Evolutionary conservation across 2,113 vertebrate species (phyloP).

Genomic region (Anthoscopus minutus): DNA sequence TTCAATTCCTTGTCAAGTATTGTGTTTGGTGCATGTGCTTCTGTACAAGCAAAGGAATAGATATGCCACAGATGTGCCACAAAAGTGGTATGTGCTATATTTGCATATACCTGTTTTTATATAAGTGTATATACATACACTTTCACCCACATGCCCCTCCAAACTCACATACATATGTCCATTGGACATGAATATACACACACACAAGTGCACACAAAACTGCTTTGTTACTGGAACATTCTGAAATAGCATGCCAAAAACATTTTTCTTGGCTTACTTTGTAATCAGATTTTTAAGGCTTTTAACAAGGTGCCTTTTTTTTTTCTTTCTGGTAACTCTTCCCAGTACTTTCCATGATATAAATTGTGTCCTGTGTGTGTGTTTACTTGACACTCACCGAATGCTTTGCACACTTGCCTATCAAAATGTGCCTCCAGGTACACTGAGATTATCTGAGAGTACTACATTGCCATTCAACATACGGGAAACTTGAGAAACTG

Average conservation of each 20-base stretch:
- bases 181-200: fast-evolving
- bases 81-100: neutral
- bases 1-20: neutral
- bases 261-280: neutral
- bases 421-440: neutral
- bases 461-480: neutral
- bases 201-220: neutral
- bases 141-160: neutral
- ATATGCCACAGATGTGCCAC: neutral
- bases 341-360: neutral
- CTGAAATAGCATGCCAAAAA: neutral
- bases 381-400: neutral
- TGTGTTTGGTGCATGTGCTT: neutral
- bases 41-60: neutral
- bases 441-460: neutral
- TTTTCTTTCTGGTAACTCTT: neutral
- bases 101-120: neutral
- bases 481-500: neutral
- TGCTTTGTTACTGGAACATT: neutral
- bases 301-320: neutral
- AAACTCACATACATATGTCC: neutral
- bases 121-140: neutral
- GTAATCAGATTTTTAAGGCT: neutral
- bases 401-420: neutral
- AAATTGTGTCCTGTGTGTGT: neutral